These are phyloP conservation scores for Paramacrobiotus metropolitanus DNA, from an alignment of 1,140 invertebrate genomes.

Conservation along the genomic window DNA sequence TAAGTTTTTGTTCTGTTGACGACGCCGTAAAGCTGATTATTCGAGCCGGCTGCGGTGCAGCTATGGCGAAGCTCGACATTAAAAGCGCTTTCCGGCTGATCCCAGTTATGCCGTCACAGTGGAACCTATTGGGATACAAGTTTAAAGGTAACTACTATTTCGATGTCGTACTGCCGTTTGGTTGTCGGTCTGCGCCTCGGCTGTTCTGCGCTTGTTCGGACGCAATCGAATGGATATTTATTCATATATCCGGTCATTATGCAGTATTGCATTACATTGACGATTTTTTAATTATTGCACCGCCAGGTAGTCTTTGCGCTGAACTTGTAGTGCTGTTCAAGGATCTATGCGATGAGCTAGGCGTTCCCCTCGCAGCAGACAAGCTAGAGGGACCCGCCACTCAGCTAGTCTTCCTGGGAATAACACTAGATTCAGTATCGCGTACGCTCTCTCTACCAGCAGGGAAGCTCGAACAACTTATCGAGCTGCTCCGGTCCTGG, in stretches of 20 bases:
- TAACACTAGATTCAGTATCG: neutral
- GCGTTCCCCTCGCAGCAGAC: neutral
- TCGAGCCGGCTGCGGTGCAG: neutral
- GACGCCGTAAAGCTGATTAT: neutral
- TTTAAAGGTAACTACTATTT: neutral
- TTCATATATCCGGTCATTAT: neutral
- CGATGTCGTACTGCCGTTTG: neutral
- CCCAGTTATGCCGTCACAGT: neutral
- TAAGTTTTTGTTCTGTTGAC: neutral
- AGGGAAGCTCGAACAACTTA: neutral
- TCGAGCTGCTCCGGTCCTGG: neutral
- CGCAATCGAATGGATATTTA: neutral
- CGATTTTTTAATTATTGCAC: neutral
- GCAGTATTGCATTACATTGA: neutral
- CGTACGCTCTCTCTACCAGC: neutral
- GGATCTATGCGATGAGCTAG: neutral
- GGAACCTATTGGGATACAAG: neutral
- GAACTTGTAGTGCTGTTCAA: neutral
- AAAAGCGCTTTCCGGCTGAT: conserved; percentile 1
- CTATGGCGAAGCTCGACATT: neutral
- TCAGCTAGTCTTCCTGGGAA: neutral
- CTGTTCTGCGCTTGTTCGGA: neutral
- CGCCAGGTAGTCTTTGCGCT: neutral
- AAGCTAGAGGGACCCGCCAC: neutral
- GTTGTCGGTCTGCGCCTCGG: neutral